A percentile compares a stretch with the other conserved stretches of the same genome.
These are phyloP conservation scores for Atta colombica DNA, from an alignment of 1,140 invertebrate species.

Conservation along the genomic window DNA sequence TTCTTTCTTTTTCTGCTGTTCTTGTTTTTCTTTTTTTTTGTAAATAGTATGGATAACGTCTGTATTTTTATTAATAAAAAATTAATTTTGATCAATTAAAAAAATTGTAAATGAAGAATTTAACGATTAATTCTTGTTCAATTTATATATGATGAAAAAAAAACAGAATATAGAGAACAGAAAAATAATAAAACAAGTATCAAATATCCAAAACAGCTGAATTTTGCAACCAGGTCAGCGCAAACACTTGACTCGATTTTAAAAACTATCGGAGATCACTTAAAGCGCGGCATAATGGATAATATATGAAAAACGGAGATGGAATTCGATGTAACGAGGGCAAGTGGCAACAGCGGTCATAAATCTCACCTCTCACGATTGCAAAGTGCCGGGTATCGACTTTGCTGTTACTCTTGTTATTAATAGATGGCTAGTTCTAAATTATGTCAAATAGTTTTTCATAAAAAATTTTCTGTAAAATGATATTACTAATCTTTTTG, in stretches of 20 bases:
- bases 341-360: slow-evolving; percentile 39
- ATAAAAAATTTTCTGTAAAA: not conserved
- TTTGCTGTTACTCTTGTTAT: slow-evolving; percentile 15
- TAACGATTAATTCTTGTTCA: not conserved
- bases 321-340: slow-evolving; percentile 16
- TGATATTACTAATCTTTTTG: not conserved
- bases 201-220: slow-evolving; percentile 10
- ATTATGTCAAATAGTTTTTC: not conserved
- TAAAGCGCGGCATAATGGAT: slow-evolving; percentile 48
- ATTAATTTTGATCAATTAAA: not conserved
- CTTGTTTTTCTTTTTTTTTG: not conserved
- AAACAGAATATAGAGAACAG: not conserved
- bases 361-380: slow-evolving; percentile 45
- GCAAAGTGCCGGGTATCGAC: slow-evolving; percentile 34
- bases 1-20: not conserved
- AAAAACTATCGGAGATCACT: slow-evolving; percentile 56
- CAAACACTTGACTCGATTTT: slow-evolving; percentile 58
- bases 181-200: slow-evolving; percentile 24
- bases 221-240: slow-evolving; percentile 28
- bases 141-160: slow-evolving; percentile 9
- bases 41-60: not conserved
- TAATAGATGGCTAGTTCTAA: not conserved
- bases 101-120: not conserved
- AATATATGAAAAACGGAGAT: slow-evolving; percentile 53
- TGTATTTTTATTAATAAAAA: not conserved